phyloP scores from a whole-genome alignment of 2,888 invertebrate genomes.

The Hecatera dysodea region DNA sequence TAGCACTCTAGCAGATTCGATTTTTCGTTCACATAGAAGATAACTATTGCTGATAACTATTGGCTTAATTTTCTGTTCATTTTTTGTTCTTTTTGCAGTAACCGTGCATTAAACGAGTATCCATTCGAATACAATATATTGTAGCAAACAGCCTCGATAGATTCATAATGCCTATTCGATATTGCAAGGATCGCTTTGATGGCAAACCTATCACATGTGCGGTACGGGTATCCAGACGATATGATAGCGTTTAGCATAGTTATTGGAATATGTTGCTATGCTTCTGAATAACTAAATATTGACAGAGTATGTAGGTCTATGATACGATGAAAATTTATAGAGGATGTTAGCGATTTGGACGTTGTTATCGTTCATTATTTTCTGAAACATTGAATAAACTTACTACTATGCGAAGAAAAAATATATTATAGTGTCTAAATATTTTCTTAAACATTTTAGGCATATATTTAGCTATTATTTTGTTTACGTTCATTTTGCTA shows the following conservation, averaged over 20 bases:
- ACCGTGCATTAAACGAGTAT: no score
- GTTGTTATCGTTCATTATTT: not conserved
- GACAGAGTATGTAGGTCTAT: not conserved
- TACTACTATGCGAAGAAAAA: no score
- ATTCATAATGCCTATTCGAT: constrained; percentile 39
- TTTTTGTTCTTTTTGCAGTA: no score
- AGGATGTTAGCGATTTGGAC: no score
- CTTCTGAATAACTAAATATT: constrained; percentile 26
- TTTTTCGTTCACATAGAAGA: no score
- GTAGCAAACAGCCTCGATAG: not conserved
- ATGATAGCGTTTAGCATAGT: constrained; percentile 47
- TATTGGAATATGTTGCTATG: constrained; percentile 30
- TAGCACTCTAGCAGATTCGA: no score
- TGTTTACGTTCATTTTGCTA: no score
- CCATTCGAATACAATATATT: constrained; percentile 2
- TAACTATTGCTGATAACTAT: no score
- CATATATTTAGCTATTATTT: no score
- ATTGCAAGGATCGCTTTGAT: constrained; percentile 8
- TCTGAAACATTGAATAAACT: not conserved
- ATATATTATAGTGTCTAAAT: no score
- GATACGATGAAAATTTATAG: not conserved
- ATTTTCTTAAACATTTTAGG: not conserved
- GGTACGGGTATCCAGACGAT: not conserved
- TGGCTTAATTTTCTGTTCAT: no score
- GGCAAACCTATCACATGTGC: constrained; percentile 6